Base-by-base conservation (phyloP, 2,797 vertebrate species). In the Pogoniulus pusillus region DNA sequence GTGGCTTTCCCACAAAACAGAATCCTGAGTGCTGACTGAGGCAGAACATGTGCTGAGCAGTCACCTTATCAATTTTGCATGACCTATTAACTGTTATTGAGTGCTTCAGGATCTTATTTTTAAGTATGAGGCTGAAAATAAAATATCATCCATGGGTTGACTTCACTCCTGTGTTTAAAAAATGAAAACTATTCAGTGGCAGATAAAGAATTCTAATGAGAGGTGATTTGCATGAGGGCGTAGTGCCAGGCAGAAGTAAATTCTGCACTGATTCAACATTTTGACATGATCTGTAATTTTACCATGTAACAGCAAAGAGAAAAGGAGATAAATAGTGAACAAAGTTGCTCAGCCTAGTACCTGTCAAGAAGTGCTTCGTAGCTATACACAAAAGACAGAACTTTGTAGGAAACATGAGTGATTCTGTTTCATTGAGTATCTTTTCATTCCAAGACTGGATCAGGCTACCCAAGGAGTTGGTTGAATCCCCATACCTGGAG, bases 231-330 rank as follows among this genome's bases (percentile, higher is more conserved):
- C 80, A 75, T 73, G 23, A 69, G 81, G 89, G 59, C 70, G 7
- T 78, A 53, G 75, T 92, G 85, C 82, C 79, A 91, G 73, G 63
- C 81, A 94, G 70, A 93, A 81, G 70, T 65, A 83, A 83, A 66
- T 90, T 83, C 76, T 49, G 6, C 76, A 4, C 30, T 43, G 53
- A 75, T 85, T 41, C 80, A 90, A 75, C 79, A 34, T 89, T 85
- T 91, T 93, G 89, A 89, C 53, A 10, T 57, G 66, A 78, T 87
- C 59, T 96, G 73, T 94, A 91, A 90, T 93, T 94, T 87, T 72
- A 51, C 64, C 26, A 2, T 63, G 59, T 59, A 70, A 78, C 19
- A 91, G 51, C 19, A 65, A 32, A 79, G 82, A 73, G 85, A 72
- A 71, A 47, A 84, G 37, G 72, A 71, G 51, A 8, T 77, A 91